Conservation (phyloP, 2,113 vertebrate genomes). For the Benitochromis conjunctus region DNA sequence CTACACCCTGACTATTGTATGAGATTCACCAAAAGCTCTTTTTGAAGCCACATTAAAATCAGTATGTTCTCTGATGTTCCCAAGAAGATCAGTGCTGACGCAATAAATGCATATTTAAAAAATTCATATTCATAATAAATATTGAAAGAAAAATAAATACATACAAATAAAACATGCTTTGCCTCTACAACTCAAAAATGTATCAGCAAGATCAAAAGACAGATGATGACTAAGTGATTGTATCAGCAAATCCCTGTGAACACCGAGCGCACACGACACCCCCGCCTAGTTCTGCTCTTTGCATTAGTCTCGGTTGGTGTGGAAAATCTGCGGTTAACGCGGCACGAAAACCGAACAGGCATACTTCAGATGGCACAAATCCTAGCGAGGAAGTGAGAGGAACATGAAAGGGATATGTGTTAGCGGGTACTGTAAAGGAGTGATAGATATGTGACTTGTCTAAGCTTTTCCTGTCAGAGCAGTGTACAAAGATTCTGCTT, state of each 20-base stretch:
- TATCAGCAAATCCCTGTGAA: neutral
- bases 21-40: neutral
- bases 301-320: neutral
- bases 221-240: neutral
- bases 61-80: accelerated
- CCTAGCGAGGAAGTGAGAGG: neutral
- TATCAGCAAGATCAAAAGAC: neutral
- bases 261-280: neutral
- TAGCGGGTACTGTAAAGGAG: neutral
- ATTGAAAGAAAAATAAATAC: neutral
- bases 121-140: neutral
- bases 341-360: neutral
- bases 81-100: neutral
- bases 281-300: neutral
- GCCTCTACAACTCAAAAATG: neutral
- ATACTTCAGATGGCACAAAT: neutral
- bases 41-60: neutral
- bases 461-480: neutral
- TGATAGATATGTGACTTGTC: neutral
- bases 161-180: neutral
- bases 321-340: slow-evolving; percentile 15
- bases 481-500: neutral
- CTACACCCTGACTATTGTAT: neutral
- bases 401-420: neutral
- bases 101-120: neutral